These are phyloP conservation scores for Chloroceryle aenea DNA, from an alignment of 2,113 vertebrate genomes.

Conservation along the genomic window DNA sequence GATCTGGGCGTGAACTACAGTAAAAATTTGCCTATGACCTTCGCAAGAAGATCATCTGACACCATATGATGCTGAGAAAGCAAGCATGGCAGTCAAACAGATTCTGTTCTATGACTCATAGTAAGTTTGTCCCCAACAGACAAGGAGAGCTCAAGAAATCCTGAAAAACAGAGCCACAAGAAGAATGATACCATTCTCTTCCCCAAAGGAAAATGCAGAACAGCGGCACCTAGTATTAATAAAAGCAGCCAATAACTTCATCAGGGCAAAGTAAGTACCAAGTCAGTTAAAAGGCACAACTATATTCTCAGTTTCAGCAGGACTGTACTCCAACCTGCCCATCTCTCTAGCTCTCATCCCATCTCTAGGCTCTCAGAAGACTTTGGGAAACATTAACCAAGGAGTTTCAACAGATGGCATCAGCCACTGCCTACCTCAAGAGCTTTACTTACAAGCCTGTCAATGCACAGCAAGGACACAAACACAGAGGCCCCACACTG, in stretches of 20 bases:
- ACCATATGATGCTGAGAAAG: neutral
- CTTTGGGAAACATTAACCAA: neutral
- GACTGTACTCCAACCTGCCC: neutral
- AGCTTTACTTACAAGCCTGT: neutral
- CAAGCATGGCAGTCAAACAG: neutral
- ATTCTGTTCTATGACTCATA: neutral
- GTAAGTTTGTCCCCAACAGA: neutral
- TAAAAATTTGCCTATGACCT: neutral
- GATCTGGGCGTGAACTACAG: neutral
- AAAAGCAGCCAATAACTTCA: neutral
- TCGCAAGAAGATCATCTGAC: neutral
- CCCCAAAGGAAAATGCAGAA: neutral
- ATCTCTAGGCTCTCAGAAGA: neutral
- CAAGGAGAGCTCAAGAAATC: neutral
- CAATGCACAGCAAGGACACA: neutral
- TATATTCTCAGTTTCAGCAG: neutral
- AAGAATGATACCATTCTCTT: neutral
- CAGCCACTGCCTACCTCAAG: neutral
- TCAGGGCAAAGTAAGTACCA: neutral
- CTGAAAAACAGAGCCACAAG: neutral
- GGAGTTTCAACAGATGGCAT: neutral
- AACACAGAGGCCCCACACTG: neutral
- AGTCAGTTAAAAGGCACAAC: neutral
- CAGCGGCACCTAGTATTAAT: neutral
- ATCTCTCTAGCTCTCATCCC: neutral